Base-by-base conservation (phyloP, 2,797 vertebrate genomes). In the Cetoscarus ocellatus region DNA sequence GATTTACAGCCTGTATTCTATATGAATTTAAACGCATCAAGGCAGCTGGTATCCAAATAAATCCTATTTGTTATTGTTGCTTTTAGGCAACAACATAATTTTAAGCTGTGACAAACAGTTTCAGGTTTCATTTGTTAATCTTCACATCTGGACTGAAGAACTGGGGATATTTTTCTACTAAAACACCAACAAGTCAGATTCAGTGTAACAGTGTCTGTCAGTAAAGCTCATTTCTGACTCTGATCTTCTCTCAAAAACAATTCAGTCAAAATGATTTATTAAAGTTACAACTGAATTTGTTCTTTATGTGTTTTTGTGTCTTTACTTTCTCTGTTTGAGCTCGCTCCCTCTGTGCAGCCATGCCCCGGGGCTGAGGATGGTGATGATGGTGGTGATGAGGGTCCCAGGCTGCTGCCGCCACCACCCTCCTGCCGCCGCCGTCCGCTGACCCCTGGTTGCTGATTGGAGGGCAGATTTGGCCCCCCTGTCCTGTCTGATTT, bases 401-500 rank as follows among this genome's bases (percentile, higher is more conserved):
- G 64, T 34, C 58, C 19, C 17, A 17, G 45, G 43, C 47, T 15
- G 40, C 27, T 27, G 27, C 27, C 27, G 27, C 61, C 52, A 18
- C 48, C 48, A 11, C 49, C 52, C n/a, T 34, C 35, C 47, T 54
- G 70, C 70, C 73, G 12, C 89, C 92, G 43, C 40, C 95, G 96
- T 94, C 95, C 94, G 93, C 68, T 96, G 96, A 96, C 94, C 95
- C 94, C 91, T 85, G 83, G 91, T 4, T 95, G 93, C 95, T 97
- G 95, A 96, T 96, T 96, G 95, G 95, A 94, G 93, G 83, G 87
- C 87, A 88, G 58, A 43, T 72, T 75, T 61, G 93, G 93, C 93
- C 94, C 52, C 88, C 52, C 88, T 88, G 93, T 94, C 92, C 90
- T 88, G 90, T 93, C 94, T 94, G 84, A 93, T 96, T 96, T 92